Evolutionary conservation across 2,888 invertebrate genomes (phyloP).

Genomic region (Cantharis flavilabris): DNA sequence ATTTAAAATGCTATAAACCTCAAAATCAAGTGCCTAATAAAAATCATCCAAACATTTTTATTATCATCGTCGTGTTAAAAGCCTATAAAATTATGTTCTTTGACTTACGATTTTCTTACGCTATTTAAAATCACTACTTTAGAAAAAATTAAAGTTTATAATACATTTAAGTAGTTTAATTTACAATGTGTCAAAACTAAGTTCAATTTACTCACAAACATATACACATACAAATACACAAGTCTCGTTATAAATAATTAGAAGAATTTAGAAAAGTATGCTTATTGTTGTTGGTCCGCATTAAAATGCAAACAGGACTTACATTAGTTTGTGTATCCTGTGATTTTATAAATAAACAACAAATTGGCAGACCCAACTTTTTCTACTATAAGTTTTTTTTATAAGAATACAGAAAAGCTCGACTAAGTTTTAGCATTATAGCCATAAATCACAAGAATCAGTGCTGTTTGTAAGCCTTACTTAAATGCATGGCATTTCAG

Average conservation of each 20-base stretch:
- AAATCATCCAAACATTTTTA: slow-evolving; percentile 9
- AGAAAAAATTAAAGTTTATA: slow-evolving; percentile 4
- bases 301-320: not conserved
- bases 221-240: slow-evolving; percentile 19
- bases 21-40: slow-evolving; percentile 9
- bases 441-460: slow-evolving; percentile 10
- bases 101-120: slow-evolving; percentile 1
- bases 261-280: slow-evolving; percentile 1
- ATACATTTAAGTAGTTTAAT: slow-evolving; percentile 21
- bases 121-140: slow-evolving; percentile 2
- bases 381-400: not conserved
- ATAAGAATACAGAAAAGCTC: slow-evolving; percentile 5
- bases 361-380: not conserved
- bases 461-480: slow-evolving; percentile 3
- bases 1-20: slow-evolving; percentile 18
- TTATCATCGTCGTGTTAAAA: not conserved
- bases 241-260: not conserved
- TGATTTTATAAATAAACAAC: not conserved
- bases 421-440: slow-evolving; percentile 4
- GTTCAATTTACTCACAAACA: slow-evolving; percentile 19
- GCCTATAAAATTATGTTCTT: not conserved
- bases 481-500: not conserved
- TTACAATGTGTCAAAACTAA: slow-evolving; percentile 21
- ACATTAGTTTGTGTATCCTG: not conserved
- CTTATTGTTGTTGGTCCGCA: slow-evolving; percentile 6